Evolutionary conservation across 2,113 vertebrate genomes (phyloP).

Genomic region (Salvelinus alpinus): DNA sequence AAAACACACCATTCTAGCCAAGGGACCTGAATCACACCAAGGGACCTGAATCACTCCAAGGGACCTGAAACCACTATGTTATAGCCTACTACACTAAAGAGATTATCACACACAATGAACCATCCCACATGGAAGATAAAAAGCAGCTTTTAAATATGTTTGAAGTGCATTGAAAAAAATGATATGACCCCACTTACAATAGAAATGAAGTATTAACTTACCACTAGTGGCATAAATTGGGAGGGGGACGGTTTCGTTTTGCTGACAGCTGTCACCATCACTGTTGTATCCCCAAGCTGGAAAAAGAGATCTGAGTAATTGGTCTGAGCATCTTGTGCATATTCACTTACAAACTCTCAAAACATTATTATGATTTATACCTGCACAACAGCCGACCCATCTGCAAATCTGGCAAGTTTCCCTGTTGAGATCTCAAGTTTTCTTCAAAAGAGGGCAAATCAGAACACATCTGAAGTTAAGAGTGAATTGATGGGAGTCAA

Average conservation of each 20-base stretch:
- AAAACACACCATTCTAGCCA: not conserved
- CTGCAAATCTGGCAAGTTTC: constrained; percentile 91
- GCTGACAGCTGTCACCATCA: constrained; percentile 97
- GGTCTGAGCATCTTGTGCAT: not conserved
- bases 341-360: not conserved
- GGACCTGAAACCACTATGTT: not conserved
- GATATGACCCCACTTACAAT: not conserved
- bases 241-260: constrained; percentile 88
- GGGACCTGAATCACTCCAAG: not conserved
- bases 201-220: constrained; percentile 64
- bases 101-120: too few relatives aligned
- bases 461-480: not conserved
- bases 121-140: too few relatives aligned
- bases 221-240: constrained; percentile 96
- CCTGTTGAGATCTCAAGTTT: constrained; percentile 91
- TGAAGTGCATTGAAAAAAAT: not conserved
- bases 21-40: not conserved
- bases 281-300: constrained; percentile 91
- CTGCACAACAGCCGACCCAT: constrained; percentile 92
- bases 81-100: too few relatives aligned
- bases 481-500: too few relatives aligned
- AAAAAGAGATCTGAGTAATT: not conserved
- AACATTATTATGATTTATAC: constrained; percentile 60
- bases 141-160: not conserved
- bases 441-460: constrained; percentile 61